Percentiles rank a stretch among this genome's conserved stretches.
Conservation (phyloP, 2,888 invertebrate genomes). For the Magallana nippona region DNA sequence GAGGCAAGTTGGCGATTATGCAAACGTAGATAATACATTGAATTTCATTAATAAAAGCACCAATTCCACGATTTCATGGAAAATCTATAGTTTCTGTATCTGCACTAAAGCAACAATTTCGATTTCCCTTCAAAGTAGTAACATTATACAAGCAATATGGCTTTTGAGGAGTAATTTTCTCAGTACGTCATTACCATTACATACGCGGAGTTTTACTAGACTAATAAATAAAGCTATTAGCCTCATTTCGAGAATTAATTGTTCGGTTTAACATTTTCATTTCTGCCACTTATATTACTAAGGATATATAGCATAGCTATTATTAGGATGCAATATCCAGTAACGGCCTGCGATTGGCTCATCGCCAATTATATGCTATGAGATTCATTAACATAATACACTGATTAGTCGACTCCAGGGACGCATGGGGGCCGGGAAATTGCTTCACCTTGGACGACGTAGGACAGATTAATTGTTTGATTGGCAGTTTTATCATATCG, state of each 20-base stretch:
- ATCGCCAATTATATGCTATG: not conserved
- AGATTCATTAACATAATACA: not conserved
- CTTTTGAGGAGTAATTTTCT: not conserved
- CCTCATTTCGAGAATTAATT: conserved; percentile 13
- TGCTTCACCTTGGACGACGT: too few species aligned
- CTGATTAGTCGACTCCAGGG: too few species aligned
- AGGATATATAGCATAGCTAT: not conserved
- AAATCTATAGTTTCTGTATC: too few species aligned
- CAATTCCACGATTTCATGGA: too few species aligned
- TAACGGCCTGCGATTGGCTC: conserved; percentile 1
- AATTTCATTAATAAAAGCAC: too few species aligned
- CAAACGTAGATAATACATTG: too few species aligned
- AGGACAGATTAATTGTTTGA: too few species aligned
- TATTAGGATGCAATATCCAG: not conserved
- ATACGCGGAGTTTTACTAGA: not conserved
- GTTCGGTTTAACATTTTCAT: conserved; percentile 29
- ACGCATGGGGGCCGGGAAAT: too few species aligned
- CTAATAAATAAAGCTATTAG: not conserved
- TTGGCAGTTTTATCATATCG: too few species aligned
- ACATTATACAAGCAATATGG: not conserved
- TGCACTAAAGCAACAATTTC: too few species aligned
- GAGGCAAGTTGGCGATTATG: too few species aligned
- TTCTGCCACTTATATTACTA: not conserved
- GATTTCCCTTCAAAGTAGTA: too few species aligned
- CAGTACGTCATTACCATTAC: not conserved